Evolutionary conservation across 2,113 vertebrate species (phyloP), one percentile per base, ranked within the genome.

Genomic region (Montifringilla adamsi): DNA sequence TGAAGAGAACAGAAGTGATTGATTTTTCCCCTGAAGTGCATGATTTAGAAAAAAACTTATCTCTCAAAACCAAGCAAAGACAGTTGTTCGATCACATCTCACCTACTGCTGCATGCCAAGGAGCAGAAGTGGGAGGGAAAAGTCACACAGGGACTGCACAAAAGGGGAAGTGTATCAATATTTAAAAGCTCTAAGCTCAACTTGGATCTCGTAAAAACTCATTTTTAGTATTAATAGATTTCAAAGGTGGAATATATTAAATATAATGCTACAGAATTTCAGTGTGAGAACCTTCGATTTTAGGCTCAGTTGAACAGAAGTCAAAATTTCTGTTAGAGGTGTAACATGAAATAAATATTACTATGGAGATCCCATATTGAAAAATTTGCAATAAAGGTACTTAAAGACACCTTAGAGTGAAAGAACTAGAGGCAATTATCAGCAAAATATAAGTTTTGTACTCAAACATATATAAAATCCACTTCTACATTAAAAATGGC

Each of bases 181-280:
- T 84, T 96, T 91, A 80, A 90, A 95, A 81, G 75, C 74, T 85
- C 59, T 31, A 90, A 89, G 80, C 67, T 75, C 75, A 73, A 68
- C 63, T 44, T 67, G 63, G 62, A 90, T 82, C 80, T 58, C 59
- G 88, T 68, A 96, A 92, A 90, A 91, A 91, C 79, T 95, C 39
- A 89, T 67, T 96, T 95, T 93, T 87, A 80, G 73, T 68, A 87
- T 87, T 84, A 93, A 94, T 5, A 55, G 76, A 74, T 83, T 97
- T 95, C 74, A 94, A 85, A 93, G 69, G 44, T 60, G 39, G 89
- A 94, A 96, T 84, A 75, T 28, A 95, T 96, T 93, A 95, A 97
- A 95, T 37, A 53, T n/a, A 90, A 90, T 31, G 31, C 67, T 77
- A 86, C 7, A 90, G 53, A 60, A 78, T n/a, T 78, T 77, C 56